Conservation (phyloP, 2,113 vertebrate species). For the Fregata magnificens region DNA sequence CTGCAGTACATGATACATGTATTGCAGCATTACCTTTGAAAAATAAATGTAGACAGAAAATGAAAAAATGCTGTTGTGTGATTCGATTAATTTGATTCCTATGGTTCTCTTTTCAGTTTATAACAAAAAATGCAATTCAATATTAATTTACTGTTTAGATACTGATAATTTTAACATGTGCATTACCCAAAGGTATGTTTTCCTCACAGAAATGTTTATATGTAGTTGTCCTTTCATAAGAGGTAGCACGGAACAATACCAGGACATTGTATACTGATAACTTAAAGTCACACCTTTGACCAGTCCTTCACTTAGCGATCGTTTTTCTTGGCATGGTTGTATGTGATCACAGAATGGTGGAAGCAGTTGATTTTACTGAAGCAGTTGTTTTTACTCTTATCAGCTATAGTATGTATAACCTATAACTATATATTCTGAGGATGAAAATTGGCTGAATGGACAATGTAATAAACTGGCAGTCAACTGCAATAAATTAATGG, state of each 20-base stretch:
- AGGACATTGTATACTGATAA: not conserved
- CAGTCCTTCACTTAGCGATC: not conserved
- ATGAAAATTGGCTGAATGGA: not conserved
- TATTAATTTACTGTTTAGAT: not conserved
- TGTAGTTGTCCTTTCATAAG: not conserved
- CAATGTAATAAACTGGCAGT: not conserved
- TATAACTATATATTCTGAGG: not conserved
- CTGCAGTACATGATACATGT: not conserved
- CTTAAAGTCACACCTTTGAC: not conserved
- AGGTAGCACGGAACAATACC: not conserved
- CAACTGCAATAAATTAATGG: not conserved
- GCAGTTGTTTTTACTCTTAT: not conserved
- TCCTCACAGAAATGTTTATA: not conserved
- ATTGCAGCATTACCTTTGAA: not conserved
- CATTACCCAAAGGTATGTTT: not conserved
- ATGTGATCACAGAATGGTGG: not conserved
- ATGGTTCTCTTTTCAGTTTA: not conserved
- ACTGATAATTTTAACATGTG: not conserved
- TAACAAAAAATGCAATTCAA: not conserved
- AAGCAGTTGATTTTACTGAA: not conserved
- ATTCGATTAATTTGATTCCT: not conserved
- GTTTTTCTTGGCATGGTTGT: not conserved
- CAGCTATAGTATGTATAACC: fast-evolving
- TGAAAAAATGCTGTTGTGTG: not conserved
- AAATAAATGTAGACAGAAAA: not conserved